Conservation (phyloP, 2,888 invertebrate species). For the Melipona bicolor region DNA sequence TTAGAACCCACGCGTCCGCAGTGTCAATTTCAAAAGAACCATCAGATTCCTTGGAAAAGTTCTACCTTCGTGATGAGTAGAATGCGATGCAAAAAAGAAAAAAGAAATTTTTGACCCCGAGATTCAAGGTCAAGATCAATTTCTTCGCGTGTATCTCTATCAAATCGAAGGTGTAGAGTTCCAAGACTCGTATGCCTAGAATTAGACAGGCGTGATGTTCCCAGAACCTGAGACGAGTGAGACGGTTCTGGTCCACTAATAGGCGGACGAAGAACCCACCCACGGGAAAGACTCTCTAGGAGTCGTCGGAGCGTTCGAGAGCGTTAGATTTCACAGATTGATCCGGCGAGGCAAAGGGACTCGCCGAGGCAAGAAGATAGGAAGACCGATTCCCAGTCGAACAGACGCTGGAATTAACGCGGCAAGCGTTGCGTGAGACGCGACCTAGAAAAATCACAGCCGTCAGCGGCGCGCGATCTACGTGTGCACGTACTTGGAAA, state of each 20-base stretch:
- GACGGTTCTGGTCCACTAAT: constrained; percentile 80
- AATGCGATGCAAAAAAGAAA: no score
- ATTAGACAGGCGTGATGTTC: constrained; percentile 37
- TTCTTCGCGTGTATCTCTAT: no score
- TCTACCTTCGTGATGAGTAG: no score
- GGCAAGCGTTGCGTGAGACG: constrained; percentile 63
- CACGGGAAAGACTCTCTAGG: constrained; percentile 56
- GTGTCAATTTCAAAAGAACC: no score
- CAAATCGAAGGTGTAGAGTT: no score
- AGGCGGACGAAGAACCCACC: constrained; percentile 53
- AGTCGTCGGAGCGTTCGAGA: constrained; percentile 69
- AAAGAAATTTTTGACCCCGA: no score
- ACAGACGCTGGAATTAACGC: constrained; percentile 64
- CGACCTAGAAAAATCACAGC: constrained; percentile 42
- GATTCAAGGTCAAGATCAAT: no score
- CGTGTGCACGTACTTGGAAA: no score
- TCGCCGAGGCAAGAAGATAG: constrained; percentile 71
- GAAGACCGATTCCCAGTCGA: constrained; percentile 58
- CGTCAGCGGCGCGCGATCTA: no score
- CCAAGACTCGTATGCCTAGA: no score
- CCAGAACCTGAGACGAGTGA: constrained; percentile 80
- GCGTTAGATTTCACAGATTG: constrained; percentile 80
- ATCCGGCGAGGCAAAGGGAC: constrained; percentile 62
- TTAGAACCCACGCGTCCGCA: no score
- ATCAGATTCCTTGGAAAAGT: no score